Conservation (phyloP, 2,113 vertebrate genomes). For the Carollia perspicillata region DNA sequence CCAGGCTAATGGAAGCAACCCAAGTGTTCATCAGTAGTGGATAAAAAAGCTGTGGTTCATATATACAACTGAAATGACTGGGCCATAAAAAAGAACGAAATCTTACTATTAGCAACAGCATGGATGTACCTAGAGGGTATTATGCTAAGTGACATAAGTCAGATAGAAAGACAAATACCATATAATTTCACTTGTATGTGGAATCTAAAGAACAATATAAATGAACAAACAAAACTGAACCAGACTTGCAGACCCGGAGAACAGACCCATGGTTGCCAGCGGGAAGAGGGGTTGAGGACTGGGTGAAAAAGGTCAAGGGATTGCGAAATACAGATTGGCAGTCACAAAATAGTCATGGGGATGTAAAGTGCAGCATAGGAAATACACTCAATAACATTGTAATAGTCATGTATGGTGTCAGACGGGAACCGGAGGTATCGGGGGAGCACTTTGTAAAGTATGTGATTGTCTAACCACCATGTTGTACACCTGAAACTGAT, state of each 20-base stretch:
- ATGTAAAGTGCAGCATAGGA: background rate
- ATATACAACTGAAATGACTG: background rate
- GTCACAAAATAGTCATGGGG: background rate
- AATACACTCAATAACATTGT: no score
- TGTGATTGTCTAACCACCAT: background rate
- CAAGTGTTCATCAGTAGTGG: background rate
- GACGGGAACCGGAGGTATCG: no score
- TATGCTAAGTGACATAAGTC: background rate
- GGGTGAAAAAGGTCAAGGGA: background rate
- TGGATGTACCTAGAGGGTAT: background rate
- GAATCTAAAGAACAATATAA: background rate
- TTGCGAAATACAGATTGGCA: background rate
- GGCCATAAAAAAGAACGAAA: no score
- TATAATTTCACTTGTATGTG: background rate
- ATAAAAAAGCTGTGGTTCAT: background rate
- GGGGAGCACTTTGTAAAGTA: background rate
- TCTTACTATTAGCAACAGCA: background rate
- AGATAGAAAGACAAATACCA: background rate
- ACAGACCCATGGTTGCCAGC: background rate
- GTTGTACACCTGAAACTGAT: background rate
- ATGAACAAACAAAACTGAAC: background rate
- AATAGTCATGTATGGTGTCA: no score
- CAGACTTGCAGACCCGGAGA: background rate
- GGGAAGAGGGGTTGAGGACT: background rate
- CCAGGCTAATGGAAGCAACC: background rate